A percentile compares a stretch with the other conserved stretches of the same genome.
These are phyloP conservation scores for Copidosoma aretas DNA, from an alignment of 2,888 invertebrate genomes.

Conservation along the genomic window DNA sequence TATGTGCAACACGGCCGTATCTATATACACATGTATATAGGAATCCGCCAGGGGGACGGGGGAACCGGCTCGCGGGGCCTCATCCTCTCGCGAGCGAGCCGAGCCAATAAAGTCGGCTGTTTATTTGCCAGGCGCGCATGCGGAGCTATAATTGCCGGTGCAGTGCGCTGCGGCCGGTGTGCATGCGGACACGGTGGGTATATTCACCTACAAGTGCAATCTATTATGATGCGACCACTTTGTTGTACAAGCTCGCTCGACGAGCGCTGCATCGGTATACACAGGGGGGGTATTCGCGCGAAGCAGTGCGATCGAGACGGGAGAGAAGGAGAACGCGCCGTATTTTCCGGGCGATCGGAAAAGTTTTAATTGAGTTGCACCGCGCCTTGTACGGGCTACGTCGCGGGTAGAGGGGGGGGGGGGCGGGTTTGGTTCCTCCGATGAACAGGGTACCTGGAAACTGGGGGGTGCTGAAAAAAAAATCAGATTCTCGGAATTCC, in stretches of 20 bases:
- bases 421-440: too few relatives aligned
- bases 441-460: too few relatives aligned
- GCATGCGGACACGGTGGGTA: slow-evolving; percentile 49
- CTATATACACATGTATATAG: not conserved
- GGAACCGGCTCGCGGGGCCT: too few relatives aligned
- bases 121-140: slow-evolving; percentile 47
- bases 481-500: too few relatives aligned
- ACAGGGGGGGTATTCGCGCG: not conserved
- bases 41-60: not conserved
- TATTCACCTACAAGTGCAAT: slow-evolving; percentile 52
- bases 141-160: slow-evolving; percentile 52
- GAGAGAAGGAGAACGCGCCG: not conserved
- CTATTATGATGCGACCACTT: slow-evolving; percentile 55
- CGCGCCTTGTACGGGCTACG: too few relatives aligned
- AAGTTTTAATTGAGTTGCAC: too few relatives aligned
- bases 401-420: too few relatives aligned
- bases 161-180: slow-evolving; percentile 34
- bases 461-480: too few relatives aligned
- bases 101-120: slow-evolving; percentile 49
- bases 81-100: not conserved
- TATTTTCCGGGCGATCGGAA: too few relatives aligned
- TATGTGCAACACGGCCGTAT: slow-evolving; percentile 26
- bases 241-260: slow-evolving; percentile 41
- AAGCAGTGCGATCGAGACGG: not conserved
- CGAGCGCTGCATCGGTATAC: too few relatives aligned